Base-by-base conservation (phyloP, 2,797 vertebrate genomes). In the Lateolabrax maculatus region DNA sequence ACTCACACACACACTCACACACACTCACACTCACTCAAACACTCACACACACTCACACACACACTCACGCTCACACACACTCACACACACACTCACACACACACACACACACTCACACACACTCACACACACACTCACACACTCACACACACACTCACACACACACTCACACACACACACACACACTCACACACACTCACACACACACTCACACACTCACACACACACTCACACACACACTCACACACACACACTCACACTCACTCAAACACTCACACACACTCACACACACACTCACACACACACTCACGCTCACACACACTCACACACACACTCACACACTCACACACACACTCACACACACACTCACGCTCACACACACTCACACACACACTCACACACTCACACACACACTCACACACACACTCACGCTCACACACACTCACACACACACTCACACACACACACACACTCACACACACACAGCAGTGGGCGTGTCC, bases 1-100 rank as follows among this genome's bases (percentile, higher is more conserved):
- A 53, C 18, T 37, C 53, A 43, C 36, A 57, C 56, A 55, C 63
- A 75, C 39, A 57, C 52, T 48, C 41, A 56, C 44, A 60, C 37
- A 48, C 46, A 55, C 31, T 68, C 74, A 65, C 61, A 64, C 67
- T n/a, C n/a, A n/a, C n/a, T n/a, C n/a, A n/a, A n/a, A n/a, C n/a
- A n/a, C n/a, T n/a, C n/a, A n/a, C n/a, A 53, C 44, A 75, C 31
- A 5, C 37, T 34, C 34, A 48, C 37, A 16, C 64, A 52, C 18
- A 39, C 18, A 56, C 27, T n/a, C 36, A 37, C 51, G 58, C 79
- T 72, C 67, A 71, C 51, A 27, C 27, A 37, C 51, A 53, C 18
- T 37, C 53, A 43, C 36, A 57, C 56, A 55, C 63, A 75, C 39
- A 57, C 52, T 48, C 41, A 56, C 44, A 60, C 37, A 48, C 46